Conservation (phyloP, 2,797 vertebrate genomes). For the Hydrophis major region DNA sequence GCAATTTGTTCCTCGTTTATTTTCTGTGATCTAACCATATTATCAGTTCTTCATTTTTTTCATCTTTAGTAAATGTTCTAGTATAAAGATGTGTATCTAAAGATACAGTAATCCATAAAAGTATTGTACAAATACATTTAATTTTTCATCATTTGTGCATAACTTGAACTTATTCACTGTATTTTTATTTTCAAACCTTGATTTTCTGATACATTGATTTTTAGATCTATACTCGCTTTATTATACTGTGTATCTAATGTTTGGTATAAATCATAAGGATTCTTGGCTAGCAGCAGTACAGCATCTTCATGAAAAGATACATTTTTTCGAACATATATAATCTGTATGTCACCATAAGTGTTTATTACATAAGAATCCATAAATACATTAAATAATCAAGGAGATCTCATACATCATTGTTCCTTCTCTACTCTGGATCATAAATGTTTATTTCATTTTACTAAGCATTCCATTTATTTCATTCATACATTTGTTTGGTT, state of each 20-base stretch:
- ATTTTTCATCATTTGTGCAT: not conserved
- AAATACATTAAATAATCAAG: not conserved
- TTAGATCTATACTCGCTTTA: not conserved
- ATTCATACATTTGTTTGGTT: not conserved
- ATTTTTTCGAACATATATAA: not conserved
- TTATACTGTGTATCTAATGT: not conserved
- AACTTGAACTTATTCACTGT: not conserved
- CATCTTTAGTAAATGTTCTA: not conserved
- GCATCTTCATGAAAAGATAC: not conserved
- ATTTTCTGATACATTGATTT: not conserved
- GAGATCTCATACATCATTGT: not conserved
- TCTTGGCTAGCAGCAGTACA: not conserved
- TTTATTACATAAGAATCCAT: not conserved
- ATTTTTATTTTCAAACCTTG: not conserved
- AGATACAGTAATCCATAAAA: not conserved
- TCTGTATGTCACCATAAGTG: not conserved
- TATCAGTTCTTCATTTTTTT: not conserved
- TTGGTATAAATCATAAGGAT: not conserved
- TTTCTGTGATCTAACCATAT: not conserved
- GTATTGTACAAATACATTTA: not conserved
- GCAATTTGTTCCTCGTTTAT: not conserved
- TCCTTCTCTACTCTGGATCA: not conserved
- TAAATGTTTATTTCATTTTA: not conserved
- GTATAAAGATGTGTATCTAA: not conserved
- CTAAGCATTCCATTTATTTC: not conserved